Conservation (phyloP, 2,888 invertebrate species). For the Sesia bembeciformis region DNA sequence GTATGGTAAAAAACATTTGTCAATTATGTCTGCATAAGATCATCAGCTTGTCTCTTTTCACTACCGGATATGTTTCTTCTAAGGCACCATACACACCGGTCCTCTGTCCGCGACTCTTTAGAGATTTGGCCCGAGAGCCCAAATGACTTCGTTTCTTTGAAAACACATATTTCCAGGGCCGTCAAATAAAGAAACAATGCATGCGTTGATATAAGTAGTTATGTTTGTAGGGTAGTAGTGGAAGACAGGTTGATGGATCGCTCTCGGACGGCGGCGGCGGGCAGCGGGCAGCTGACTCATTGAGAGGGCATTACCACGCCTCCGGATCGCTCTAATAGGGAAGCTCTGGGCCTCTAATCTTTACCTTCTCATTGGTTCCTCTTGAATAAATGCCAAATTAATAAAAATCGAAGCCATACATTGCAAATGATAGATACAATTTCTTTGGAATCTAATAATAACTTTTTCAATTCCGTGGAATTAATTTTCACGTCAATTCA, state of each 20-base stretch:
- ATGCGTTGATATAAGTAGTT: background rate
- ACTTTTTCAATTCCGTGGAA: too few species aligned
- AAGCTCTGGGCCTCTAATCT: slow-evolving; percentile 6
- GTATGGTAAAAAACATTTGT: too few species aligned
- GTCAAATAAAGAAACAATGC: background rate
- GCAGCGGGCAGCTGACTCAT: slow-evolving; percentile 29
- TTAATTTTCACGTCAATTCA: too few species aligned
- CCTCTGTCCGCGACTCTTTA: too few species aligned
- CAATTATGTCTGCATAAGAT: too few species aligned
- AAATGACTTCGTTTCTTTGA: too few species aligned
- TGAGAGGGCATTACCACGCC: slow-evolving; percentile 24
- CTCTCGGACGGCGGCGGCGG: slow-evolving; percentile 10
- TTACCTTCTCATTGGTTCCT: background rate
- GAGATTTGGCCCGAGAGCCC: too few species aligned
- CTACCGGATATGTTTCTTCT: too few species aligned
- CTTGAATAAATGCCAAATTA: background rate
- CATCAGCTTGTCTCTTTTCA: too few species aligned
- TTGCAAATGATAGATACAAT: too few species aligned
- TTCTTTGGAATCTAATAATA: too few species aligned
- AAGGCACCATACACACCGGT: too few species aligned
- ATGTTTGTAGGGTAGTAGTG: background rate
- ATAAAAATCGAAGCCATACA: background rate
- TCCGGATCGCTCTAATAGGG: slow-evolving; percentile 10
- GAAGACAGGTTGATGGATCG: slow-evolving; percentile 39
- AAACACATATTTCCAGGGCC: background rate